phyloP scores from a whole-genome alignment of 2,797 vertebrate genomes.

The Diplodus sargus region DNA sequence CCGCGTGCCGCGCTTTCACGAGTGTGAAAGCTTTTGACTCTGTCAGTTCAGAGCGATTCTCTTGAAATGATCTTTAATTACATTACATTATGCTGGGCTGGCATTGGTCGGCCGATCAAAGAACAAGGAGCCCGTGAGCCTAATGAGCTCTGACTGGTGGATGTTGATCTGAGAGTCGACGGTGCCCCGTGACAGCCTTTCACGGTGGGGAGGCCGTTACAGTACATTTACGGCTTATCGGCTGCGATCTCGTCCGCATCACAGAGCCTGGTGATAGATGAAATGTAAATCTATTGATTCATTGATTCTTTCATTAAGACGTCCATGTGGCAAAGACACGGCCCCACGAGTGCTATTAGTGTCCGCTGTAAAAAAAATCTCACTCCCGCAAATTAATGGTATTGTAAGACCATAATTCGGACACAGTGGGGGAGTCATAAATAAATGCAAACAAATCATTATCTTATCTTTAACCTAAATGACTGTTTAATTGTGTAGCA shows the following conservation, averaged over 20 bases:
- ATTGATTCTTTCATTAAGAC: conserved; percentile 49
- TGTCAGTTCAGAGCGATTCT: conserved; percentile 1
- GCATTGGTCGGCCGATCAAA: conserved; percentile 44
- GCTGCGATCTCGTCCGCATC: conserved; percentile 14
- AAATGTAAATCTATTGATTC: conserved; percentile 51
- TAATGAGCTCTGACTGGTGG: conserved; percentile 18
- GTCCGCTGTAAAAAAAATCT: conserved; percentile 17
- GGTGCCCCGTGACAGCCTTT: conserved; percentile 9
- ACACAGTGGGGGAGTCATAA: conserved; percentile 39
- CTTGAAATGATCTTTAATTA: conserved; percentile 46
- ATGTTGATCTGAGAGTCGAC: conserved; percentile 29
- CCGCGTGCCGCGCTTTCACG: not conserved
- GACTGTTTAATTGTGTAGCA: conserved; percentile 35
- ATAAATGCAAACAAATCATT: conserved; percentile 53
- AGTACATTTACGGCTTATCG: conserved; percentile 14
- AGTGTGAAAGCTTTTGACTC: conserved; percentile 27
- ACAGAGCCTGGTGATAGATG: conserved; percentile 46
- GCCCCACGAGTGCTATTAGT: conserved; percentile 40
- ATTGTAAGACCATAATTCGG: conserved; percentile 48
- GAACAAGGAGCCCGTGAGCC: conserved; percentile 5
- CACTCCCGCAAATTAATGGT: conserved; percentile 50
- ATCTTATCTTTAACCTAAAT: conserved; percentile 58
- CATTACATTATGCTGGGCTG: conserved; percentile 21
- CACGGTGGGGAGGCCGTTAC: conserved; percentile 8
- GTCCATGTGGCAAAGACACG: conserved; percentile 24